Base-by-base conservation (phyloP, 2,113 vertebrate genomes). In the Geococcyx californianus region DNA sequence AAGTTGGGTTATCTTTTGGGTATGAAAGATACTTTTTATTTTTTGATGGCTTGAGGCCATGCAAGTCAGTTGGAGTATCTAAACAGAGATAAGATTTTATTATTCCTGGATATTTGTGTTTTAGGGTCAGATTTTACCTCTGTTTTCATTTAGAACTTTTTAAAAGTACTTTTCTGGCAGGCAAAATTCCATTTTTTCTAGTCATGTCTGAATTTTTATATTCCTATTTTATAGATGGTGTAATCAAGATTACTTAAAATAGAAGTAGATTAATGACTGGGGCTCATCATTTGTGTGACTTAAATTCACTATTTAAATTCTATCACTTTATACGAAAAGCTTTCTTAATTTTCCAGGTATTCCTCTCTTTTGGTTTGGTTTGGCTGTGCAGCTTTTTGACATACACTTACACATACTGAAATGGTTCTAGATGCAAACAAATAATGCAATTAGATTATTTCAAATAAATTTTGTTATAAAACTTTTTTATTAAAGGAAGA, bases 251-350 rank as follows among this genome's bases (percentile, higher is more conserved):
- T 75, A 29, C 36, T 81, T 82, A 82, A 49, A 19, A 70, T 10
- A 55, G 31, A 74, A 62, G 12, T 58, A 81, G 21, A 36, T 6
- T 11, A 63, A 72, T 52, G 8, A 76, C 45, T 58, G 2, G 3
- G 1, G 4, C 3, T 67, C 9, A 54, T 72, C 1, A 47, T 51
- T 51, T 69, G 0, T 54, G n/a, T 47, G 40, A 16, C 8, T 66
- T 80, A 55, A 44, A 80, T 28, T 67, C 14, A 47, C 8, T 52
- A 7, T 64, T 73, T 44, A 44, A 49, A 1, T 69, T 69, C 17
- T 80, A 38, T 28, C 33, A 49, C 3, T 33, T 45, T 67, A 55
- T 31, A 2, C 74, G 31, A 74, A 66, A 63, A 82, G 3, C 3
- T 78, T 70, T 58, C 24, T 55, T 60, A 58, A 40, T 40, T 81